Evolutionary conservation across 2,888 invertebrate genomes (phyloP), one percentile per base, ranked within the genome.

Genomic region (Tromatobia lineatoria): DNA sequence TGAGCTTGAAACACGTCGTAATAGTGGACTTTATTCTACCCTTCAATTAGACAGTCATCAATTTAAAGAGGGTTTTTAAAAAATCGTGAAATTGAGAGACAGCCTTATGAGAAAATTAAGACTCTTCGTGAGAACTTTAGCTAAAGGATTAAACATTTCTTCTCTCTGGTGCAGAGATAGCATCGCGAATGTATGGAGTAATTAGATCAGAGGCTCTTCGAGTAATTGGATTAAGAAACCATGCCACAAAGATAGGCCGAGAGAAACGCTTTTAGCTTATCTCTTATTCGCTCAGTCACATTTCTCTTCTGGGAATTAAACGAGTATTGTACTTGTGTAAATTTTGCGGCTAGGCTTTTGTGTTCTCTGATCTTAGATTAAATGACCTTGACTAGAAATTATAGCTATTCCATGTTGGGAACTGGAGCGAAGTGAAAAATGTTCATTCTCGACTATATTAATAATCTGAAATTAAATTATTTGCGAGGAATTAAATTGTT

Each of bases 211-310:
- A 20, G 66, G 45, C 66, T 66, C 66, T 47, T 66, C 66, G 66
- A 47, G 20, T 66, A 66, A 66, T 66, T 66, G 66, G 66, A 66
- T 66, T 66, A 66, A 66, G 66, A 66, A 66, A 66, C 66, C 66
- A 45, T 66, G 66, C 47, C 66, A 45, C 23, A 13, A n/a, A 45
- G 66, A 66, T 66, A 25, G 47, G 25, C 2, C 47, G n/a, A 42
- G 66, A 50, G 10, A 20, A 66, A 11, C 15, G 66, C 66, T 66
- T 42, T 66, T 45, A 45, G 66, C 23, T 45, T 38, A 23, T 45
- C 66, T 47, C 61, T 38, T 20, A 66, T 47, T 42, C 20, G 13
- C 20, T 45, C 15, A 25, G 47, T 47, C 42, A 23, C 42, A 66
- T 45, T 66, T 66, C 25, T 23, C 25, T 25, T 47, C 67, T 23